A percentile compares a stretch with the other conserved stretches of the same genome.
These are phyloP conservation scores for Cynoglossus semilaevis DNA, from an alignment of 2,113 vertebrate species.

Conservation along the genomic window DNA sequence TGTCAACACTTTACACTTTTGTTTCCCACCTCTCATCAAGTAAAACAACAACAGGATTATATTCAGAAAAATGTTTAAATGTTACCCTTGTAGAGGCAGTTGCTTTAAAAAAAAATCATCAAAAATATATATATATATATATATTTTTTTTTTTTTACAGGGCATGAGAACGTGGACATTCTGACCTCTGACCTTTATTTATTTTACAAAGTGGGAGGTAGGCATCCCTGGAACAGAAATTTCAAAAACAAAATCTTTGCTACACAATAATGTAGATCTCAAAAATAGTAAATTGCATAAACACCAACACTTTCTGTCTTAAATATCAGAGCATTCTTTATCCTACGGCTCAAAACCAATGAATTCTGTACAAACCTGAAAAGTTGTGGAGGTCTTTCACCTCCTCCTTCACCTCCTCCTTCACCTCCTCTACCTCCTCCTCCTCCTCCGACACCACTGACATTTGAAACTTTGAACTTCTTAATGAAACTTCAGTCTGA, in stretches of 20 bases:
- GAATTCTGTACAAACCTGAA: constrained; percentile 69
- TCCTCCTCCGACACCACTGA: constrained; percentile 27
- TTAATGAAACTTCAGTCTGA: constrained; percentile 42
- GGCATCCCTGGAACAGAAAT: constrained; percentile 57
- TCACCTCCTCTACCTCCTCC: too few relatives aligned
- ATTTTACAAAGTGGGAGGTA: constrained; percentile 50
- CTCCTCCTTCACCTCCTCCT: too few relatives aligned
- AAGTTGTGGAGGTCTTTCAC: constrained; percentile 56
- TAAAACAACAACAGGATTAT: too few relatives aligned
- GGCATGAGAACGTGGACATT: constrained; percentile 42
- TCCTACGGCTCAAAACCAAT: constrained; percentile 7
- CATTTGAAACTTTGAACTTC: too few relatives aligned
- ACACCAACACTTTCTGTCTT: constrained; percentile 52
- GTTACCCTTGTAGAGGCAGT: constrained; percentile 39
- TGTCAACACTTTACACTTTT: constrained; percentile 40
- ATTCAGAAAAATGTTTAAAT: too few relatives aligned
- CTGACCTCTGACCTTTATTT: background rate
- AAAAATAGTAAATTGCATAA: constrained; percentile 75
- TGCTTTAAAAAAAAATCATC: too few relatives aligned
- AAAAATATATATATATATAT: too few relatives aligned
- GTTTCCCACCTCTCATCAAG: too few relatives aligned
- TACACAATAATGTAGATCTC: constrained; percentile 57
- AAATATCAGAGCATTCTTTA: constrained; percentile 34
- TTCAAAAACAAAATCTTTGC: constrained; percentile 49
- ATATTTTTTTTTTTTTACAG: constrained; percentile 52